Evolutionary conservation across 2,888 invertebrate species (phyloP).

Genomic region (Ophraella communa): DNA sequence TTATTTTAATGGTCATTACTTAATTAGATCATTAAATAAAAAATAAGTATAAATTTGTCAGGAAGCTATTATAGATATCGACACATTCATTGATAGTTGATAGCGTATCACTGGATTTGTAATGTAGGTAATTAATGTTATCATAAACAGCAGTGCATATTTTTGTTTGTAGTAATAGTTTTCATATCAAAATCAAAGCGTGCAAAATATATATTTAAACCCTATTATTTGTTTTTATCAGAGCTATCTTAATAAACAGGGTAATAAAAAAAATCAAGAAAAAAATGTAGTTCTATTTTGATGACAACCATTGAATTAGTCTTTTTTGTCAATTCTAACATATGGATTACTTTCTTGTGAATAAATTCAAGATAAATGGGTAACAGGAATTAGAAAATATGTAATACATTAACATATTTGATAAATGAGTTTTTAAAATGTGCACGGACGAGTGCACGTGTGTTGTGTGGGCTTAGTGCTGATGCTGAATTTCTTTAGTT

Average conservation of each 20-base stretch:
- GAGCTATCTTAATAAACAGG: not conserved
- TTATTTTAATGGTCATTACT: too few species aligned
- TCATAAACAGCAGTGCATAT: not conserved
- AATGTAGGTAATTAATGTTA: not conserved
- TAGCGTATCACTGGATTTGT: constrained; percentile 5
- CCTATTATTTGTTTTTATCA: not conserved
- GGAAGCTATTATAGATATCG: constrained; percentile 26
- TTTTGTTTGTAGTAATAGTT: not conserved
- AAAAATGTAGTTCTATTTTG: not conserved
- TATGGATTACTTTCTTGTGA: not conserved
- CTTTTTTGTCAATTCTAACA: not conserved
- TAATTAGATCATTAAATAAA: constrained; percentile 17
- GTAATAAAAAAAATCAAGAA: too few species aligned
- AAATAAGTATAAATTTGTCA: constrained; percentile 24
- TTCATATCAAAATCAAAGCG: not conserved
- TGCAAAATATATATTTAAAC: not conserved
- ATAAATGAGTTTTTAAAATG: constrained; percentile 31
- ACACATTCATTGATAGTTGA: constrained; percentile 12
- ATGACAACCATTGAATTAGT: not conserved
- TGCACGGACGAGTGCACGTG: constrained; percentile 34
- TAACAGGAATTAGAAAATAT: constrained; percentile 1
- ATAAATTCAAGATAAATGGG: not conserved
- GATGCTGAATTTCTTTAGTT: constrained; percentile 24
- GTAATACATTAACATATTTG: constrained; percentile 1
- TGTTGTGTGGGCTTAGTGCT: constrained; percentile 34